phyloP scores from a whole-genome alignment of 2,888 invertebrate genomes.

The Byasa hedistus region DNA sequence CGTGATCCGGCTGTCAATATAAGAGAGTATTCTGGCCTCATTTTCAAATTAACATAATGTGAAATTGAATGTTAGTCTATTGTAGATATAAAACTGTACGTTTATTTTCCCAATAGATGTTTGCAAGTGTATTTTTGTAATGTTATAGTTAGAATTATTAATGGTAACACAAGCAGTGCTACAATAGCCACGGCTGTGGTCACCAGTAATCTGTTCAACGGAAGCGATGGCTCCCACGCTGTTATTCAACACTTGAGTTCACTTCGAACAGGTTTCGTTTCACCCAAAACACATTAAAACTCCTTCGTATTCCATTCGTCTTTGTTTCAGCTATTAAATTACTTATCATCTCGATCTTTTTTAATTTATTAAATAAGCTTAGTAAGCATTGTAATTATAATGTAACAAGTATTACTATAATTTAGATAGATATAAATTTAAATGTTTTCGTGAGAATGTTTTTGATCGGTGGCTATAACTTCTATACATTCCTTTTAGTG shows the following conservation, averaged over 20 bases:
- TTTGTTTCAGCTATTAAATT: conserved; percentile 23
- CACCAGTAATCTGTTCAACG: conserved; percentile 32
- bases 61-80: too few species aligned
- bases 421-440: not conserved
- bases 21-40: too few species aligned
- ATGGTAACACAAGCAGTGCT: conserved; percentile 9
- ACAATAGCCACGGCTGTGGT: conserved; percentile 35
- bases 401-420: not conserved
- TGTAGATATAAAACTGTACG: not conserved
- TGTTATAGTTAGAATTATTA: conserved; percentile 4
- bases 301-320: conserved; percentile 33
- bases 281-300: conserved; percentile 43
- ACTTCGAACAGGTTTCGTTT: conserved; percentile 44
- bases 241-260: conserved; percentile 45
- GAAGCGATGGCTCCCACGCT: conserved; percentile 41
- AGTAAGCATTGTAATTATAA: not conserved
- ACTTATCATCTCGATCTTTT: not conserved
- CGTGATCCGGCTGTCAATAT: too few species aligned
- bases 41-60: too few species aligned
- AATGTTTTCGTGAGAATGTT: not conserved
- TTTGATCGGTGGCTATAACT: not conserved
- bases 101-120: not conserved
- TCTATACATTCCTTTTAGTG: not conserved
- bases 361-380: not conserved
- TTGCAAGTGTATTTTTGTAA: not conserved